Evolutionary conservation across 2,113 vertebrate species (phyloP), one percentile per base, ranked within the genome.

Genomic region (Cynocephalus volans): DNA sequence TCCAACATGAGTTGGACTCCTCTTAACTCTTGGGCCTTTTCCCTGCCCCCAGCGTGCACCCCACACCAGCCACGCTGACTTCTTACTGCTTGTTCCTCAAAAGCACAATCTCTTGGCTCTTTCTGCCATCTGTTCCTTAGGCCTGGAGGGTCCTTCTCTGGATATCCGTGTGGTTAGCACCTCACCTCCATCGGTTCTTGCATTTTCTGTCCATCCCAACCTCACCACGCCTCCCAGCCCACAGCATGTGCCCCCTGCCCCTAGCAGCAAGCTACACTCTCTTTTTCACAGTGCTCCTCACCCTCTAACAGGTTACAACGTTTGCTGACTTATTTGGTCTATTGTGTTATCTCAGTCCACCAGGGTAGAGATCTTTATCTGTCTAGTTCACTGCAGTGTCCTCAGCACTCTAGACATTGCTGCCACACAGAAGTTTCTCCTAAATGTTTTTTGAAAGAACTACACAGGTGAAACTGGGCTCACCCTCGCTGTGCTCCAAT

Each of bases 141-240:
- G 19, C 33, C 64, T 18, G 15, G 62, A 58, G 60, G 18, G 0
- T 33, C 50, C 50, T 31, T 26, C 41, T 75, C 54, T 1, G 6
- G 23, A 58, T 19, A 1, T 21, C 28, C 4, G 8, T 31, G 0
- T 6, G 4, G 36, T 23, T 10, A 4, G 65, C 2, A 0, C 76
- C 69, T 21, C 17, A 1, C 86, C 36, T 73, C 50, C 19, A 6
- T 8, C 12, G 1, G 33, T 2, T 41, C 62, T 69, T 69, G 26
- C 52, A 1, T 52, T 21, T n/a, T 4, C 11, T 4, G 7, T 48
- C 1, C n/a, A 31, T 54, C 14, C 31, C 10, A 10, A 28, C 52
- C 7, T 14, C 67, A 11, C 48, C 65, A 33, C 23, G 13, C 26
- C 6, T 17, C 26, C 33, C 41, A 41, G 41, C 41, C 41, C 41